Evolutionary conservation across 2,113 vertebrate species (phyloP).

Genomic region (Hippocampus abdominalis): DNA sequence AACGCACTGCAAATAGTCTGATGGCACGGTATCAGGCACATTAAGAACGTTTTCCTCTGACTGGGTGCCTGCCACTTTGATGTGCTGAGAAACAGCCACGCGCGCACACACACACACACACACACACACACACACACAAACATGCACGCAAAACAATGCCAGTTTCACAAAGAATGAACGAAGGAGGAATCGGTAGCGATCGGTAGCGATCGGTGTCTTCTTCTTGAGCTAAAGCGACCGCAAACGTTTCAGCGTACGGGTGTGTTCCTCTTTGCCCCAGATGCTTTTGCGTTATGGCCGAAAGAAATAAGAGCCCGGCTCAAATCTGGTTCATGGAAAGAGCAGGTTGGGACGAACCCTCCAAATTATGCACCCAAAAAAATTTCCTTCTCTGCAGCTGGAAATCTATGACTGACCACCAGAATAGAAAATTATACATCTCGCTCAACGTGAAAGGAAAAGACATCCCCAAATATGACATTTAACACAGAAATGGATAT

Average conservation of each 20-base stretch:
- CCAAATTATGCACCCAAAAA: slow-evolving; percentile 39
- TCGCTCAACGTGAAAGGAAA: slow-evolving; percentile 33
- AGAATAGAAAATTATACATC: slow-evolving; percentile 48
- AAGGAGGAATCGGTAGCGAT: not conserved
- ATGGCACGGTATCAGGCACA: slow-evolving; percentile 53
- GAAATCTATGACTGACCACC: slow-evolving; percentile 33
- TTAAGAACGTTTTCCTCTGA: slow-evolving; percentile 52
- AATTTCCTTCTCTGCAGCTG: slow-evolving; percentile 26
- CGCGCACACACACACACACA: not conserved
- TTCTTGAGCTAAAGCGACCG: not conserved
- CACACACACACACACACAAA: not conserved
- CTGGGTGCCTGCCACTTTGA: slow-evolving; percentile 48
- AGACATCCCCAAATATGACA: slow-evolving; percentile 47
- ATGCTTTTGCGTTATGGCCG: slow-evolving; percentile 1
- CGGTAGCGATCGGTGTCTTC: slow-evolving; percentile 1
- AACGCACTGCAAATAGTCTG: slow-evolving; percentile 52
- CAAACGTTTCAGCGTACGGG: not conserved
- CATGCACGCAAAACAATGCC: slow-evolving; percentile 2
- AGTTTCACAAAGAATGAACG: not conserved
- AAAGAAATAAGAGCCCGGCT: slow-evolving; percentile 3
- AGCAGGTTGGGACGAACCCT: slow-evolving; percentile 2
- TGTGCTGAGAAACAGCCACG: slow-evolving; percentile 30
- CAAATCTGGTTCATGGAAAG: slow-evolving; percentile 20
- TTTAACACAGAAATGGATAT: slow-evolving; percentile 56
- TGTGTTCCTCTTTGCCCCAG: not conserved